Evolutionary conservation across 2,888 invertebrate species (phyloP), one percentile per base, ranked within the genome.

Genomic region (Temnothorax ravouxi): DNA sequence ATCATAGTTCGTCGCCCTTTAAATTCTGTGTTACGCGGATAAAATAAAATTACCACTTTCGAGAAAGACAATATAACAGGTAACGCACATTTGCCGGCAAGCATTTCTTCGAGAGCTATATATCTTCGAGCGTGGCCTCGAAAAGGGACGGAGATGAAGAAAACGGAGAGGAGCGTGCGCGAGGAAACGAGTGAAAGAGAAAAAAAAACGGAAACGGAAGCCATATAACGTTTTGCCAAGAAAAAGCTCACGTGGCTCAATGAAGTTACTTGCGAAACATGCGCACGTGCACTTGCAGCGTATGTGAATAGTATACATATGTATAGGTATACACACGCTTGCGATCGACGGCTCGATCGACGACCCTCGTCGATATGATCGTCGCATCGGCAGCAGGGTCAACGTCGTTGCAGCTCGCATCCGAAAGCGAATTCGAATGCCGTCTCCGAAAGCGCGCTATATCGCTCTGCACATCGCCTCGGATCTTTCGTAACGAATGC

Each of bases 211-310:
- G 54, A 56, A 61, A 52, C 29, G 34, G 38, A 69, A 61, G 61
- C 1, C 18, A 2, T 11, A 21, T 13, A 77, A 82, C 64, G 76
- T 87, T 80, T 87, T 87, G 82, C 83, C 62, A 71, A 41, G 85
- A 84, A 89, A 87, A 89, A 69, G 59, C 75, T 84, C 47, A 54
- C 84, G 83, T 72, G 62, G 77, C 76, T 84, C 79, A 44, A 83
- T 75, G 83, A 89, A 89, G 86, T 86, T 86, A 72, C 38, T 84
- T 80, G 54, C 59, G 84, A 84, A 41, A 21, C 29, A n/a, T 61
- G 15, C 41, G 61, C 67, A 66, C 15, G 34, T 76, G 18, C 71
- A 25, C 15, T 56, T 41, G 15, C 25, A 52, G 4, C 34, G 11
- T 59, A 56, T 25, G 21, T 1, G 29, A 52, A 61, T 52, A 6